Evolutionary conservation across 2,113 vertebrate genomes (phyloP).

Genomic region (Acanthochromis polyacanthus): DNA sequence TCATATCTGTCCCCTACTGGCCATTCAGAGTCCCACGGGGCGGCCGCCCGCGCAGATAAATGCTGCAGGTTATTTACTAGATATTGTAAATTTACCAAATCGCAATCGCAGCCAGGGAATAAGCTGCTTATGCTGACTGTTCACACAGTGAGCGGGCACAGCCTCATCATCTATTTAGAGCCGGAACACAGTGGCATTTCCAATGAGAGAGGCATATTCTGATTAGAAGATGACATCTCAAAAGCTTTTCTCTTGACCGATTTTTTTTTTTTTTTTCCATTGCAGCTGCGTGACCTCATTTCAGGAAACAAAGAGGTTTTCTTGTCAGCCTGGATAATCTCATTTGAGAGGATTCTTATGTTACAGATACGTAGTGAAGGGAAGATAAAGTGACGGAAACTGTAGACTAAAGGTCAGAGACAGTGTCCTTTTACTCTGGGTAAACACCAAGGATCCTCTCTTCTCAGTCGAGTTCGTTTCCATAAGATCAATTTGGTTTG

Average conservation of each 20-base stretch:
- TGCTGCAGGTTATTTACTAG: conserved; percentile 31
- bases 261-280: neutral
- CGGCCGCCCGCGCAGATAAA: conserved; percentile 9
- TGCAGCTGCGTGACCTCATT: conserved; percentile 43
- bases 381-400: neutral
- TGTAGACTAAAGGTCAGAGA: neutral
- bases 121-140: conserved; percentile 37
- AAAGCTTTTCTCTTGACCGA: conserved; percentile 27
- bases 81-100: conserved; percentile 25
- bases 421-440: neutral
- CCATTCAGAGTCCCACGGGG: conserved; percentile 8
- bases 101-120: conserved; percentile 12
- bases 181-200: conserved; percentile 3
- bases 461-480: neutral
- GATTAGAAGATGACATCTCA: conserved; percentile 45
- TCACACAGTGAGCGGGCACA: conserved; percentile 11
- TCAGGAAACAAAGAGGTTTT: conserved; percentile 33
- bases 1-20: conserved; percentile 15
- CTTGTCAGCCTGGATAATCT: conserved; percentile 26
- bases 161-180: conserved; percentile 31
- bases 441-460: no score
- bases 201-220: conserved; percentile 23
- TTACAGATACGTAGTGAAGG: conserved; percentile 11
- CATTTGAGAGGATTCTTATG: conserved; percentile 20
- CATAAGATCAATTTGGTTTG: neutral